Base-by-base conservation (phyloP, 1,140 invertebrate species). In the Drosophila pseudoananassae region DNA sequence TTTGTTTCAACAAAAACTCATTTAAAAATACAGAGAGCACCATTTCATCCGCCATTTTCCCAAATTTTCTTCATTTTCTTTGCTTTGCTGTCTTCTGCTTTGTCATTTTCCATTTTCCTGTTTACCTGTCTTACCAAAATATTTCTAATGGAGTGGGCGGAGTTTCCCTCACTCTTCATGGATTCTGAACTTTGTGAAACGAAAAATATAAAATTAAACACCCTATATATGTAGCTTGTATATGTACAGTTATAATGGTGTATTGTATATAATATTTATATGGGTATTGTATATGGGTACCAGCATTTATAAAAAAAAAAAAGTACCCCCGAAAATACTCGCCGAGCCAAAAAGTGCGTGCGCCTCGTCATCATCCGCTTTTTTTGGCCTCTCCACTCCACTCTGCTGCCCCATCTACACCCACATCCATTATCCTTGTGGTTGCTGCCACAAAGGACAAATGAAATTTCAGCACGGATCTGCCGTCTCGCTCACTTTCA, bases 401-500 rank as follows among this genome's bases (percentile, higher is more conserved):
- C 36, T 36, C 15, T 33, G 23, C 38, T 33, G 15, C 50, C 43
- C 52, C 33, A 29, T 43, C n/a, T 36, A 50, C 43, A 36, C 36
- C 29, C 45, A 54, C 72, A 52, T 58, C 52, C 43, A 45, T 46
- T 49, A 38, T 52, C 47, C 29, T 38, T 61, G 70, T 70, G 55
- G 60, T 58, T 29, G 51, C 72, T 43, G 40, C 56, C 58, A 61
- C 52, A 78, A 78, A 59, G 79, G 70, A 82, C 79, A 82, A 82
- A 83, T 82, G 79, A 81, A 82, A 82, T 64, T 78, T 83, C 57
- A 81, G 78, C 78, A 74, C 38, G 43, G 25, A 74, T 56, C n/a
- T 64, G 75, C 70, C 38, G 29, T 83, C 79, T 83, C 79, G 56
- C 75, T 83, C 75, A 82, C 79, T 82, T 82, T 82, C 79, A 82